Evolutionary conservation across 2,113 vertebrate genomes (phyloP), one percentile per base, ranked within the genome.

Genomic region (Enhydra lutris): DNA sequence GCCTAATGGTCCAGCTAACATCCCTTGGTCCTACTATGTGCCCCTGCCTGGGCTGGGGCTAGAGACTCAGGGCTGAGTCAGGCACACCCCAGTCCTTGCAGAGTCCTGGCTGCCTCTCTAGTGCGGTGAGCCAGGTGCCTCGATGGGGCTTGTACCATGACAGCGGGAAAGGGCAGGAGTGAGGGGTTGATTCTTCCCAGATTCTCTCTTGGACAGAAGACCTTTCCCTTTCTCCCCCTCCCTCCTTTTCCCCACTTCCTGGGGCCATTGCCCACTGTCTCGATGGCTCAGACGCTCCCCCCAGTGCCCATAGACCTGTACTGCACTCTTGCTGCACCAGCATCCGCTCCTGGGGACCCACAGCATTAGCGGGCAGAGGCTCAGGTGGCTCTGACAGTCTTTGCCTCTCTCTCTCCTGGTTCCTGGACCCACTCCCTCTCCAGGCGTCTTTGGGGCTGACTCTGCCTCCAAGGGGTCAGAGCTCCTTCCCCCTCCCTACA

Each of bases 51-150:
- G 31, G 10, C 26, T 29, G 69, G 29, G 39, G 39, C 10, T 47
- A 24, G 31, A 36, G 61, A 21, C 36, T 31, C 61, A 47, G 45
- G 45, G 47, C 3, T 21, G 36, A n/a, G n/a, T 57, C 84, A n/a
- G 73, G 50, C 45, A 29, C 36, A 9, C 36, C 61, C 31, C 24
- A 31, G 74, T 1, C 31, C 63, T 11, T 94, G 74, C 36, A 59
- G 15, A 65, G 29, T 47, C n/a, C 74, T 1, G 2, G 9, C 42
- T 65, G 67, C 67, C 45, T 17, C 29, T 57, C 47, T 45, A 47
- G 26, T 29, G 61, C 21, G 12, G 36, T 0, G 3, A 21, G 5
- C 47, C 26, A 0, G 1, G 39, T 29, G n/a, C n/a, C 39, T 1
- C 0, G 0, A 91, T 34, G 5, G 18, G 91, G 69, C 8, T 65